Evolutionary conservation across 2,797 vertebrate genomes (phyloP), one percentile per base, ranked within the genome.

Genomic region (Spinus olivaceus): DNA sequence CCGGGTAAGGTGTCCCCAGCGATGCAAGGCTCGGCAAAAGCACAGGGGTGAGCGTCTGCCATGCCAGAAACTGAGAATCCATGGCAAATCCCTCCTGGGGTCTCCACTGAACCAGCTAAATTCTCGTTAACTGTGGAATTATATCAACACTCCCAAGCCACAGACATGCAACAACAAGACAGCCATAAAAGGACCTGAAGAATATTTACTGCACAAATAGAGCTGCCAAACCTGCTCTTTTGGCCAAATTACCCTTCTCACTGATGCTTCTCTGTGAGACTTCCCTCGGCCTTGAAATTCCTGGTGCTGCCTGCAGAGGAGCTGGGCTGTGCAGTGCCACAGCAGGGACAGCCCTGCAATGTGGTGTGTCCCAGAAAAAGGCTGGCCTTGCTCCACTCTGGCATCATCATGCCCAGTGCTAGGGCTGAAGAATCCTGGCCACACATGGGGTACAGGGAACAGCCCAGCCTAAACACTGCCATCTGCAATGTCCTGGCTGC

Each of bases 1-100:
- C 53, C 0, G 0, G n/a, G 44, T 21, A 35, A 54, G 42, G 18
- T 2, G 39, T 5, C 33, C 44, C 28, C 47, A 67, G 49, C 0
- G 0, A 67, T 66, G 19, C n/a, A 60, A 63, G 57, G 39, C 35
- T 81, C 4, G 2, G 67, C 37, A 60, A 30, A 20, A 57, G 32
- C 64, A 49, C 22, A 14, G 12, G 39, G 14, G 6, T 4, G 4
- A 63, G 41, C 1, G 3, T 32, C 37, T 72, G 42, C 80, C 59
- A 13, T 14, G 46, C 19, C 23, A 83, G 46, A 71, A 90, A 73
- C 33, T 5, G 13, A 1, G 14, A 56, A 44, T 78, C 80, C 46
- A 30, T 2, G 2, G 69, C 53, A 78, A 80, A 82, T 46, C 57
- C 25, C 61, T 88, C 57, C 33, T 32, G 57, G 33, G 32, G 13